Evolutionary conservation across 2,113 vertebrate species (phyloP), one percentile per base, ranked within the genome.

Genomic region (Grammomys surdaster): DNA sequence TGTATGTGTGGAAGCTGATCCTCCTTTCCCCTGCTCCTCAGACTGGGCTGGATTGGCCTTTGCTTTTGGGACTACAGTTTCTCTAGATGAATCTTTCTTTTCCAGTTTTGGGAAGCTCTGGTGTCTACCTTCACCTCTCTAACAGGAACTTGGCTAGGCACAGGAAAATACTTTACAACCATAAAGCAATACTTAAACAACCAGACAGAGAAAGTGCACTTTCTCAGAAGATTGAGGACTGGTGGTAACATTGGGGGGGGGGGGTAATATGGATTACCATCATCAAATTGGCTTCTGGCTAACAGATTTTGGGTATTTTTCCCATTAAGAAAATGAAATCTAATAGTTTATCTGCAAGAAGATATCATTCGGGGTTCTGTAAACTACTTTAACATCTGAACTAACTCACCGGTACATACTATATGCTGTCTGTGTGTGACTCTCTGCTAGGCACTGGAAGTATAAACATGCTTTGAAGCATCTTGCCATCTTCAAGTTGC

Each of bases 31-130:
- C 92, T 24, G 14, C 84, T 67, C 65, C 58, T 88, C 65, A 73
- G 17, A 56, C 33, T 4, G 4, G 31, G n/a, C 58, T 70, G 60
- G 72, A 33, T 51, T 96, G 77, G 85, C 63, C 60, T 96, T 95
- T 90, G 54, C 33, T 78, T 60, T 56, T 9, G 56, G 85, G 72
- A 73, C 54, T 75, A 36, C n/a, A 89, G 13, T 95, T 97, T 90
- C 73, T 95, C 33, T 22, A 88, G 60, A 46, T 20, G 77, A 48
- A 51, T 77, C 28, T 56, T 93, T 94, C 26, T 78, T 92, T 73
- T 88, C 31, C 76, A 0, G 70, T 31, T 69, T 90, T 12, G 76
- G 31, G 58, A 69, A 90, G 51, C 56, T 51, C 78, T 65, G 58
- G 73, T 40, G 36, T 95, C 56, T 77, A 40, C 91, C 46, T 88